These are phyloP conservation scores for Ciconia stormi DNA, from an alignment of 2,113 vertebrate species.

Conservation along the genomic window DNA sequence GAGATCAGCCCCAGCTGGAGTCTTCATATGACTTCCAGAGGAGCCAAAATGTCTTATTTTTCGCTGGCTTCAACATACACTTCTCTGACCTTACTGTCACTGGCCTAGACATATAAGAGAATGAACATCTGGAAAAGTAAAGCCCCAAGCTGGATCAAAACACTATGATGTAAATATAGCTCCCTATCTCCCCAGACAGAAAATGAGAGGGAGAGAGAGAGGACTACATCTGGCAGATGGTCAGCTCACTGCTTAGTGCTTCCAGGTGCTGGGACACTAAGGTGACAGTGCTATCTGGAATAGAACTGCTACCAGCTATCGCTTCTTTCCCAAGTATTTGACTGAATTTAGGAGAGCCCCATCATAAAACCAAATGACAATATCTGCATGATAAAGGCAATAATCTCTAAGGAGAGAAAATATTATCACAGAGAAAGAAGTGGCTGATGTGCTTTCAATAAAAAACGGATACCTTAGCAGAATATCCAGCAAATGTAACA, in stretches of 20 bases:
- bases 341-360: not conserved
- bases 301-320: not conserved
- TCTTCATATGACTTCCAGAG: not conserved
- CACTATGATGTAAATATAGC: not conserved
- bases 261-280: not conserved
- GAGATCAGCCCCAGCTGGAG: not conserved
- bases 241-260: not conserved
- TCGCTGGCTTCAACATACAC: not conserved
- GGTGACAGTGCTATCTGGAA: not conserved
- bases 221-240: not conserved
- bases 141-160: not conserved
- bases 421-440: not conserved
- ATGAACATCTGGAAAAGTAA: not conserved
- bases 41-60: not conserved
- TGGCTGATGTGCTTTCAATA: not conserved
- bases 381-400: not conserved
- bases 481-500: not conserved
- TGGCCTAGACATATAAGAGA: not conserved
- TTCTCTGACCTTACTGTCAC: not conserved
- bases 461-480: not conserved
- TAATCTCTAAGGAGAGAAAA: not conserved
- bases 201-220: not conserved
- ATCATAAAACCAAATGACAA: not conserved
- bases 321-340: not conserved
- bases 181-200: not conserved